Base-by-base conservation (phyloP, 2,888 invertebrate species). In the Polydrusus tereticollis region DNA sequence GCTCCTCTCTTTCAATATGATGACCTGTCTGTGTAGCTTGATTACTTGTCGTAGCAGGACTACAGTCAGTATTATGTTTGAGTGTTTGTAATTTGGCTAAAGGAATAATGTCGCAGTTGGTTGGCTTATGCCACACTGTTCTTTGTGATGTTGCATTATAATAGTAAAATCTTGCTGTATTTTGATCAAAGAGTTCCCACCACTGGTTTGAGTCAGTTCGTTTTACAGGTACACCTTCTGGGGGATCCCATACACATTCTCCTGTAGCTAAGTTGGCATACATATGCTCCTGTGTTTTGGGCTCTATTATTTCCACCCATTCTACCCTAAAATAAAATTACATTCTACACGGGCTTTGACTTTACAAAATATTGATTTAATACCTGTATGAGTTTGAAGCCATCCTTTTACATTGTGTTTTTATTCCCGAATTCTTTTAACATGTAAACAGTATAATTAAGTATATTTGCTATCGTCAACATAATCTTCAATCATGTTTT, bases 251-350 rank as follows among this genome's bases (percentile, higher is more conserved):
- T 81, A 97, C 96, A 89, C 98, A 99, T 88, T 98, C 97, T 81
- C 99, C 98, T 75, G 98, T 97, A 77, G 96, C 96, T 83, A 99
- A 90, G 90, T 99, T 99, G 87, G 98, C 98, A 89, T 98, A 99
- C 97, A 99, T 98, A 88, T 96, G 96, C 89, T 98, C 97, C 89
- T 96, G 96, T 85, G 97, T 96, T 87, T 96, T 94, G 83, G 99
- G 98, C 86, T 99, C 98, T 87, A 98, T 96, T 84, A 99, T 99
- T 90, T 99, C 98, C 87, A 99, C 98, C 98, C 98, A 99, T 92
- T 98, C 96, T 88, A 93, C 92, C 88, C 92, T 93, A 86, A 87
- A 91, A 89, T 67, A 73, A 76, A 74, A 73, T 73, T 59, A 68
- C 59, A 52, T 52, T 20, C 8, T 50, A 26, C n/a, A 26, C 36